phyloP scores from a whole-genome alignment of 1,140 invertebrate genomes.

The Leptinotarsa lineolata region DNA sequence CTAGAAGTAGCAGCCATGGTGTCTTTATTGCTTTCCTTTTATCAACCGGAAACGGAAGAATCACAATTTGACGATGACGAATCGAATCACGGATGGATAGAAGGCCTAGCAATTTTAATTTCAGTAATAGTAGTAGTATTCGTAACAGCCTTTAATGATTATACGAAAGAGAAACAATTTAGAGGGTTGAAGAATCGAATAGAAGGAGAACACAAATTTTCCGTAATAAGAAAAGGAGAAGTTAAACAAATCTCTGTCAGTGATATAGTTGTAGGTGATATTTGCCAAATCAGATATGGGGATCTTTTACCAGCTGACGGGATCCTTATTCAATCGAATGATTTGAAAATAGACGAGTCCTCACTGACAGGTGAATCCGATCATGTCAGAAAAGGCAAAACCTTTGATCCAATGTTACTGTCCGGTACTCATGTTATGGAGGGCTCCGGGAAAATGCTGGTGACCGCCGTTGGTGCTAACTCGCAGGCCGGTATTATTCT shows the following conservation, averaged over 20 bases:
- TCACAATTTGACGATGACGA: conserved; percentile 76
- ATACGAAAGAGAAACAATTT: conserved; percentile 98
- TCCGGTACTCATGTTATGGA: conserved; percentile 99
- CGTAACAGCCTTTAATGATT: conserved; percentile 99
- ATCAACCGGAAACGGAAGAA: conserved; percentile 76
- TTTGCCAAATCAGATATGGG: conserved; percentile 96
- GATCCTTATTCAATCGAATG: conserved; percentile 97
- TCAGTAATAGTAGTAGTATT: conserved; percentile 97
- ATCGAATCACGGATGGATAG: conserved; percentile 95
- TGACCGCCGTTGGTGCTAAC: conserved; percentile 97
- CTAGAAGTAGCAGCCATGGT: conserved; percentile 91
- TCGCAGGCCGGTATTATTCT: conserved; percentile 99
- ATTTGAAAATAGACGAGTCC: conserved; percentile 97
- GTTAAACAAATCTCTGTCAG: conserved; percentile 94
- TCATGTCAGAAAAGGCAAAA: conserved; percentile 96
- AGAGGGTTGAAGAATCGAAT: conserved; percentile 95
- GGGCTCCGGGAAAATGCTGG: conserved; percentile 98
- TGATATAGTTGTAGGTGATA: conserved; percentile 98
- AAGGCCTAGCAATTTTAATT: conserved; percentile 95
- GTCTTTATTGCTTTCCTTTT: conserved; percentile 92
- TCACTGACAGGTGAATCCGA: conserved; percentile 99
- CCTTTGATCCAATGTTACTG: conserved; percentile 93
- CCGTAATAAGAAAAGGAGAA: conserved; percentile 90
- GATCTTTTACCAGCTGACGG: conserved; percentile 98
- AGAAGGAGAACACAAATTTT: conserved; percentile 98